A percentile compares a stretch with the other conserved stretches of the same genome.
Evolutionary conservation across 1,140 invertebrate species (phyloP).

Genomic region (Zaprionus tsacasi): DNA sequence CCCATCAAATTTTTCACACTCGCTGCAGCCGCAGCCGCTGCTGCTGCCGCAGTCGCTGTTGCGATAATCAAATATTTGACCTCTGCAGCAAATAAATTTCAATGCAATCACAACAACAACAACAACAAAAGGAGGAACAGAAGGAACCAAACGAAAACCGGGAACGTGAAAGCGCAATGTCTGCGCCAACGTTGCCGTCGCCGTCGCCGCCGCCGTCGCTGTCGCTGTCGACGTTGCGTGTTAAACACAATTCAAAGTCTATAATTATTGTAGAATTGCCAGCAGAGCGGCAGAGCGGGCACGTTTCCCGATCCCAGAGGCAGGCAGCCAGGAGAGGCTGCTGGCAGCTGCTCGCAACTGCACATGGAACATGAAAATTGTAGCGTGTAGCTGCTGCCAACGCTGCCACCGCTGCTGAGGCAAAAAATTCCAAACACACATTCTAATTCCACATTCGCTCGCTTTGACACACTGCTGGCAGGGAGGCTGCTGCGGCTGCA

Average conservation of each 20-base stretch:
- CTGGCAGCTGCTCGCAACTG: slow-evolving; percentile 50
- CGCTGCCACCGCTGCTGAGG: not conserved
- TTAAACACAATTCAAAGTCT: slow-evolving; percentile 84
- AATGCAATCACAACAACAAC: slow-evolving; percentile 65
- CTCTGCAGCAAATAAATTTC: slow-evolving; percentile 83
- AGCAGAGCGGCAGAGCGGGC: slow-evolving; percentile 63
- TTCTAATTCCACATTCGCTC: slow-evolving; percentile 76
- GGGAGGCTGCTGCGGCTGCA: not conserved
- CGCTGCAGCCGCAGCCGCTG: slow-evolving; percentile 44
- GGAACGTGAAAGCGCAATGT: slow-evolving; percentile 75
- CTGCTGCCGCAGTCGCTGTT: slow-evolving; percentile 11
- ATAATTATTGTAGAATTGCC: slow-evolving; percentile 84
- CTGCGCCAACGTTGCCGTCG: slow-evolving; percentile 33
- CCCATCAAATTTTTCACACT: slow-evolving; percentile 84
- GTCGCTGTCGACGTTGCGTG: slow-evolving; percentile 76
- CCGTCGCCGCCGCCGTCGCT: slow-evolving; percentile 44
- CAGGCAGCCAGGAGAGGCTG: slow-evolving; percentile 30
- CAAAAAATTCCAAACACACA: slow-evolving; percentile 78
- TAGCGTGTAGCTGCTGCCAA: slow-evolving; percentile 62
- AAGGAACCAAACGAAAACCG: slow-evolving; percentile 18
- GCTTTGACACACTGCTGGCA: slow-evolving; percentile 68
- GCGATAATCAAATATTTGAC: slow-evolving; percentile 84
- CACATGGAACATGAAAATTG: slow-evolving; percentile 78
- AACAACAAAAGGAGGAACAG: slow-evolving; percentile 7
- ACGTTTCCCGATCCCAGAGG: slow-evolving; percentile 29